Percentiles rank a stretch among this genome's conserved stretches.
Evolutionary conservation across 2,888 invertebrate species (phyloP).

Genomic region (Tetropium fuscum): DNA sequence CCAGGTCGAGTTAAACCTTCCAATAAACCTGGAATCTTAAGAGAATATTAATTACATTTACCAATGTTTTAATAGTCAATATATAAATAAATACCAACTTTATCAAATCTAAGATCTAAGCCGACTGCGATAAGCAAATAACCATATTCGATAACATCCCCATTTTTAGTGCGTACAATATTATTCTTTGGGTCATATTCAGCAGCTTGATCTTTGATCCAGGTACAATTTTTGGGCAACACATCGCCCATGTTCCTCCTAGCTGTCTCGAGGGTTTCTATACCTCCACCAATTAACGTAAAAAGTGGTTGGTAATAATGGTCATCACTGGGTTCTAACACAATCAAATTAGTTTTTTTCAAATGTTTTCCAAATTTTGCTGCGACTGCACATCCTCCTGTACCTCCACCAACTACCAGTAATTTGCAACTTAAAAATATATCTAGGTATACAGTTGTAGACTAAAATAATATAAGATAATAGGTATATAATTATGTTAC

Average conservation of each 20-base stretch:
- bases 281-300: constrained; percentile 93
- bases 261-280: constrained; percentile 77
- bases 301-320: constrained; percentile 98
- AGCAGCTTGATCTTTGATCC: constrained; percentile 82
- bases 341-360: constrained; percentile 80
- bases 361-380: constrained; percentile 83
- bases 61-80: background rate
- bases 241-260: constrained; percentile 74
- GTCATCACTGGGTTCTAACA: constrained; percentile 85
- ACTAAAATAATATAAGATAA: no score
- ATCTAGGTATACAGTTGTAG: no score
- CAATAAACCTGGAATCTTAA: constrained; percentile 85
- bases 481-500: no score
- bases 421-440: constrained; percentile 83
- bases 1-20: constrained; percentile 79
- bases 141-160: constrained; percentile 84
- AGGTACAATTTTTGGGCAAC: constrained; percentile 80
- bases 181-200: constrained; percentile 80
- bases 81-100: constrained; percentile 68
- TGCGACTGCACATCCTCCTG: constrained; percentile 92
- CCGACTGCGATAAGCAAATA: constrained; percentile 88
- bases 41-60: constrained; percentile 14
- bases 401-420: constrained; percentile 93
- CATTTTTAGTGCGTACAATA: constrained; percentile 75
- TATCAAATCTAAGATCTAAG: constrained; percentile 80